Conservation (phyloP, 2,797 vertebrate genomes). For the Zalophus californianus region DNA sequence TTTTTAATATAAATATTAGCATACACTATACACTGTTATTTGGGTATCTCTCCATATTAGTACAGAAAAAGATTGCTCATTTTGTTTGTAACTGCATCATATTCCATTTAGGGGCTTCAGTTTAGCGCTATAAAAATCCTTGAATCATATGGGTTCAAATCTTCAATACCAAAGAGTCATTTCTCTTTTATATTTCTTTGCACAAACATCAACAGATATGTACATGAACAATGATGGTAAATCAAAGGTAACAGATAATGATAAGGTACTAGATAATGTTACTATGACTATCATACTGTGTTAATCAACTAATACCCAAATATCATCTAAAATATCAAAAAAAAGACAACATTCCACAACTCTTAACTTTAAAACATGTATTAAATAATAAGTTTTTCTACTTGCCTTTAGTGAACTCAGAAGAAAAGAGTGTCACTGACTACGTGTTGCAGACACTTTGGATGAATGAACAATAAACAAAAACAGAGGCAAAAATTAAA, state of each 20-base stretch:
- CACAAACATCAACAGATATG: background rate
- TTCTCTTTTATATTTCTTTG: background rate
- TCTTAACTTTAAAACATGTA: constrained; percentile 72
- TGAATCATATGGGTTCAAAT: background rate
- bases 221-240: background rate
- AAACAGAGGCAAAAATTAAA: background rate
- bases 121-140: constrained; percentile 11
- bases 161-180: background rate
- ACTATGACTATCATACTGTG: constrained; percentile 57
- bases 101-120: background rate
- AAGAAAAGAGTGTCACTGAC: background rate
- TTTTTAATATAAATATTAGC: background rate
- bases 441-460: background rate
- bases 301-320: constrained; percentile 67
- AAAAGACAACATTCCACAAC: constrained; percentile 77
- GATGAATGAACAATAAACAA: background rate
- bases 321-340: constrained; percentile 76
- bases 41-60: background rate
- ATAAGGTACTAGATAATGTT: background rate
- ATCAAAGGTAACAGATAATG: constrained; percentile 45
- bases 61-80: background rate
- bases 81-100: background rate
- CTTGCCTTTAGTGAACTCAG: background rate
- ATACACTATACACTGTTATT: background rate
- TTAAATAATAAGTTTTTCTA: background rate